Percentiles rank a stretch among this genome's conserved stretches.
phyloP scores from a whole-genome alignment of 2,113 vertebrate species.

The Morone chrysops region DNA sequence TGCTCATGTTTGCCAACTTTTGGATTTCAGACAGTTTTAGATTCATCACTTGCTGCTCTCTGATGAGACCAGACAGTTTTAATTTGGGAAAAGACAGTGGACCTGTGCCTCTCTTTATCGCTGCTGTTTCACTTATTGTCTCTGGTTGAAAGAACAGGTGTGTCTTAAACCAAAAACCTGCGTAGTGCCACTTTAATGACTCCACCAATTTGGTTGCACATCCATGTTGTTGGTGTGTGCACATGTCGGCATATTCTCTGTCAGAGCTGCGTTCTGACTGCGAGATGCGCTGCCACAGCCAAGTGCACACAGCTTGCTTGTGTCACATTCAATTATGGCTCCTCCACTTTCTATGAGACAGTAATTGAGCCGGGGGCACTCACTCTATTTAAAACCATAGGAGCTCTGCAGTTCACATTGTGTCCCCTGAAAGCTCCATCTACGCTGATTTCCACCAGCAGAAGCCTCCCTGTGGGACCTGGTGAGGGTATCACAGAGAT shows the following conservation, averaged over 20 bases:
- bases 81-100: conserved; percentile 10
- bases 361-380: conserved; percentile 79
- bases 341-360: conserved; percentile 66
- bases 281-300: conserved; percentile 66
- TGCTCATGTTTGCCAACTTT: background rate
- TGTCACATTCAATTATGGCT: conserved; percentile 79
- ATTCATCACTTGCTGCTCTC: background rate
- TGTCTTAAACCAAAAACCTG: conserved; percentile 22
- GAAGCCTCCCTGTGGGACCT: conserved; percentile 65
- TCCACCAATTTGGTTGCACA: conserved; percentile 51
- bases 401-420: conserved; percentile 68
- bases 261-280: conserved; percentile 66
- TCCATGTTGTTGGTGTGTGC: conserved; percentile 51
- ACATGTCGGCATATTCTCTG: conserved; percentile 57
- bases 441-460: conserved; percentile 65
- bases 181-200: conserved; percentile 53
- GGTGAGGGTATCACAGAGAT: conserved; percentile 40
- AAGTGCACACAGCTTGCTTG: conserved; percentile 75
- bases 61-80: background rate
- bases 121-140: conserved; percentile 21
- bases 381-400: conserved; percentile 78
- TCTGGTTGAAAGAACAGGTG: conserved; percentile 47
- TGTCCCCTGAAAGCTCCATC: conserved; percentile 66
- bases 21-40: background rate
- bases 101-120: background rate